Evolutionary conservation across 2,888 invertebrate genomes (phyloP).

Genomic region (Nomada hirtipes): DNA sequence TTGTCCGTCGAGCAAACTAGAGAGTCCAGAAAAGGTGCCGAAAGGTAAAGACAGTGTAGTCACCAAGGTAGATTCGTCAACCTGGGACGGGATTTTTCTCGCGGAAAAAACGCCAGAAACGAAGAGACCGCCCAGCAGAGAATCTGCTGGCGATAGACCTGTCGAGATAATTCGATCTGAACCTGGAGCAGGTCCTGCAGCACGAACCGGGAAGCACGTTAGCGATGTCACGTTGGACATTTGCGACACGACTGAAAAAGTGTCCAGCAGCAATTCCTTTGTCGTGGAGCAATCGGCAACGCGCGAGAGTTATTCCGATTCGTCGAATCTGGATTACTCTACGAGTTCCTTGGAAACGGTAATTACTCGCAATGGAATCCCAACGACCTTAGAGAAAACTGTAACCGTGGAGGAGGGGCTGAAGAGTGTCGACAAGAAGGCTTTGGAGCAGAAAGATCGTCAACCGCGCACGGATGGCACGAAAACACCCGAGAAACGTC

Average conservation of each 20-base stretch:
- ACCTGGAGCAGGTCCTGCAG: not conserved
- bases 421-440: slow-evolving; percentile 7
- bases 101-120: slow-evolving; percentile 59
- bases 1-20: slow-evolving; percentile 55
- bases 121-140: slow-evolving; percentile 47
- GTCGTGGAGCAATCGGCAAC: slow-evolving; percentile 65
- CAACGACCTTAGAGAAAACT: slow-evolving; percentile 59
- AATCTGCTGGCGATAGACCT: slow-evolving; percentile 29
- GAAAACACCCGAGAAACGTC: slow-evolving; percentile 30
- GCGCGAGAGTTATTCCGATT: slow-evolving; percentile 72
- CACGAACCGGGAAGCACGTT: slow-evolving; percentile 57
- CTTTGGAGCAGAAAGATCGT: not conserved
- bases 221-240: slow-evolving; percentile 71
- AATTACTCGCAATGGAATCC: slow-evolving; percentile 75
- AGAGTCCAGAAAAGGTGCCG: slow-evolving; percentile 67
- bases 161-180: slow-evolving; percentile 36
- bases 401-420: slow-evolving; percentile 40
- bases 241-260: slow-evolving; percentile 45
- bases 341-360: slow-evolving; percentile 77
- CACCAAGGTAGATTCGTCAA: slow-evolving; percentile 75
- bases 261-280: slow-evolving; percentile 63
- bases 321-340: slow-evolving; percentile 72
- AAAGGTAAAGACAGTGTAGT: slow-evolving; percentile 67
- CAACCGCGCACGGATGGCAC: not conserved
- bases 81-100: slow-evolving; percentile 79